Evolutionary conservation across 1,140 invertebrate genomes (phyloP), one percentile per base, ranked within the genome.

Genomic region (Aphelenchoides fujianensis): DNA sequence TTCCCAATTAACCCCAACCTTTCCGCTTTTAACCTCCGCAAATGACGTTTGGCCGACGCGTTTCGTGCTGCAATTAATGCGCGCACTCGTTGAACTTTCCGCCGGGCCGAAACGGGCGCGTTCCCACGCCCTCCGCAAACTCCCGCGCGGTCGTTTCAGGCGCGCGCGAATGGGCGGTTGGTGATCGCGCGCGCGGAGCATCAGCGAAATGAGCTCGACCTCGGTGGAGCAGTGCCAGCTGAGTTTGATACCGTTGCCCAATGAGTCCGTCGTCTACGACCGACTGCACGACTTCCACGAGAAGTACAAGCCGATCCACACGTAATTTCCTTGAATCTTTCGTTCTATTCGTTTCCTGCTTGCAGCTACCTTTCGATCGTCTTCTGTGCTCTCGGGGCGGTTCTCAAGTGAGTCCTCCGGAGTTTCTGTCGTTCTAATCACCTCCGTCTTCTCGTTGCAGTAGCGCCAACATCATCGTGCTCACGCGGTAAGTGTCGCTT

Each of bases 401-500:
- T 48, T 48, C 41, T 48, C 12, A 48, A 48, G 12, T 48, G 41
- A 48, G 12, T 48, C 12, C n/a, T n/a, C n/a, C n/a, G n/a, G n/a
- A n/a, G n/a, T n/a, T n/a, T n/a, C n/a, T n/a, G n/a, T n/a, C n/a
- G n/a, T n/a, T n/a, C 12, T 48, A 48, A 48, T 48, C 41, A 48
- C 12, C 12, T 16, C 41, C 23, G 12, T 48, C 12, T 48, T 16
- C 12, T 12, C 23, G 41, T 79, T 78, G 63, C 83, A 82, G 53
- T 77, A 84, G 83, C 34, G 83, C 82, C 68, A 82, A 82, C 54
- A 82, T 82, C 53, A 80, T 84, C n/a, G 78, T 82, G 9, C 63
- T 82, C 3, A 82, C 81, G 5, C 68, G 79, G 80, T 79, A 36
- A 68, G 75, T 73, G 37, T n/a, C 30, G 9, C 52, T n/a, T 68